Conservation (phyloP, 2,113 vertebrate species). For the Triplophysa tibetana region DNA sequence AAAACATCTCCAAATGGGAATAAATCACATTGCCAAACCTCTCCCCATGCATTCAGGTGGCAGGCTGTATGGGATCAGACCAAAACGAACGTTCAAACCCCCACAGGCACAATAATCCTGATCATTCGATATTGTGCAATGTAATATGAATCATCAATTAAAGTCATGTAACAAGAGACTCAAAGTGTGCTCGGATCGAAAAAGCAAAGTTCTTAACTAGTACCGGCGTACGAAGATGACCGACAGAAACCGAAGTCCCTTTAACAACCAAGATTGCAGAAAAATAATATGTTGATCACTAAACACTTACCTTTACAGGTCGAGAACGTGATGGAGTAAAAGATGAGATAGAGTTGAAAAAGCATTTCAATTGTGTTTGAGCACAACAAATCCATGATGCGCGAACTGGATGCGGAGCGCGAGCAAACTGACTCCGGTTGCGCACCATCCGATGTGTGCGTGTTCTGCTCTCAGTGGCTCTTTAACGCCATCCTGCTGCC, state of each 20-base stretch:
- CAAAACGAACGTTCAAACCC: background rate
- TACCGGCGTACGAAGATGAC: background rate
- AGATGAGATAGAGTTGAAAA: conserved; percentile 42
- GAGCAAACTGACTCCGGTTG: conserved; percentile 38
- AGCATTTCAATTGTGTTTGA: conserved; percentile 45
- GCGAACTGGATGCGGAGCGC: conserved; percentile 1
- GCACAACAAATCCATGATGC: conserved; percentile 56
- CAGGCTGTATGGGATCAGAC: too few relatives aligned
- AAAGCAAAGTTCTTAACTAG: conserved; percentile 27
- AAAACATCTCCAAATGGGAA: background rate
- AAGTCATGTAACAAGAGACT: background rate
- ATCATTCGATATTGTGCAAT: background rate
- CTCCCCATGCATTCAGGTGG: too few relatives aligned
- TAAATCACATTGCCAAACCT: background rate
- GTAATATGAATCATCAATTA: background rate
- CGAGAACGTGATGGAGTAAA: conserved; percentile 43
- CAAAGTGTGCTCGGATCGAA: background rate
- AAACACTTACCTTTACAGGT: conserved; percentile 52
- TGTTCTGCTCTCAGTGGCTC: conserved; percentile 29
- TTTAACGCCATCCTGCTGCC: conserved; percentile 53
- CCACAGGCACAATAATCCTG: background rate
- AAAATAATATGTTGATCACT: background rate
- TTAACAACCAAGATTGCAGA: background rate
- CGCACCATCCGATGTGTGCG: conserved; percentile 13
- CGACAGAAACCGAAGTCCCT: background rate